Conservation (phyloP, 2,797 vertebrate genomes). For the Clarias pachynema region DNA sequence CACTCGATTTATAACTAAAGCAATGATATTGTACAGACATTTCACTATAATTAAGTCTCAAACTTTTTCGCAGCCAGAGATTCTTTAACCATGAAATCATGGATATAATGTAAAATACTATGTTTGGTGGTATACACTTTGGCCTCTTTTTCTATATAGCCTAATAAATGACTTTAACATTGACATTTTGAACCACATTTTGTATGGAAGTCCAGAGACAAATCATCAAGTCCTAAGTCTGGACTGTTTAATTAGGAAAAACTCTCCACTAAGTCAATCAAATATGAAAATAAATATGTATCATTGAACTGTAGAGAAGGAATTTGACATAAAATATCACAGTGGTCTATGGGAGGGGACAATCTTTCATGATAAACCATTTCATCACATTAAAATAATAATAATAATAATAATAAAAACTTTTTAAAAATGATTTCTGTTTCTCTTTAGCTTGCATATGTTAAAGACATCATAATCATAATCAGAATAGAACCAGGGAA, state of each 20-base stretch:
- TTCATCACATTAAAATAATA: background rate
- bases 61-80: background rate
- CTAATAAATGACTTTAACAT: background rate
- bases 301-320: background rate
- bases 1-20: background rate
- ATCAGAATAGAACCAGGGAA: background rate
- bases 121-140: background rate
- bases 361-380: background rate
- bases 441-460: background rate
- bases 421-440: background rate
- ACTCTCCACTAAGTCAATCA: background rate
- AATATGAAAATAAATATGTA: background rate
- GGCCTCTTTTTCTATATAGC: background rate
- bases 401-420: background rate
- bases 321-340: background rate
- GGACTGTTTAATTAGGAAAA: background rate
- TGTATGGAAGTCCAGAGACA: background rate
- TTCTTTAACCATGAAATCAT: background rate
- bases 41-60: background rate
- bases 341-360: background rate
- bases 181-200: background rate
- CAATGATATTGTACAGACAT: too few species aligned
- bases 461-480: background rate
- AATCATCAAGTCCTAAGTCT: background rate
- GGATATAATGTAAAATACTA: background rate